Percentiles rank a stretch among this genome's conserved stretches.
These are phyloP conservation scores for Mastacembelus armatus DNA, from an alignment of 2,797 vertebrate genomes.

Conservation along the genomic window DNA sequence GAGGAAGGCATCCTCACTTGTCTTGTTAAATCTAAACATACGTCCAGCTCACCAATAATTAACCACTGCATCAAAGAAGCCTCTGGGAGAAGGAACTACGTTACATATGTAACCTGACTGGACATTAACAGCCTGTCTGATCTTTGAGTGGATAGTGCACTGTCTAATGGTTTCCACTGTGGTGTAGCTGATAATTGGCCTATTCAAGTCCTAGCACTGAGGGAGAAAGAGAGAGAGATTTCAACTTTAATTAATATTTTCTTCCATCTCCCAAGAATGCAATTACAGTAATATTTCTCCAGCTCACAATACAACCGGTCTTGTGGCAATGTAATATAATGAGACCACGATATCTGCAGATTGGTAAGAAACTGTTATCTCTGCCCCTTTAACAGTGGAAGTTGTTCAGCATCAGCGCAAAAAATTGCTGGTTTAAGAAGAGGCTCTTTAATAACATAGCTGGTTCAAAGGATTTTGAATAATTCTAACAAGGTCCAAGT, in stretches of 20 bases:
- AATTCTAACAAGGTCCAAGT: too few species aligned
- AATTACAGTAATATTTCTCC: too few species aligned
- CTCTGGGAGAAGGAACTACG: background rate
- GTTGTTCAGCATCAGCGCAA: background rate
- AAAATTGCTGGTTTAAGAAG: background rate
- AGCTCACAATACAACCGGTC: too few species aligned
- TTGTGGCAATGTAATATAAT: background rate
- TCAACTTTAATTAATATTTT: background rate
- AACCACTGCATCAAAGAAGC: background rate
- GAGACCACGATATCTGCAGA: background rate
- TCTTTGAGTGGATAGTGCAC: background rate
- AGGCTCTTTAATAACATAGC: too few species aligned
- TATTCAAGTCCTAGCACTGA: background rate
- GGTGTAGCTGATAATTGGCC: background rate
- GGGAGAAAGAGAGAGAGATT: background rate
- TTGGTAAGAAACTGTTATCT: background rate
- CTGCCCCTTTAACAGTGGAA: background rate
- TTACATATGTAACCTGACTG: background rate
- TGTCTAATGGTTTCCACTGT: background rate
- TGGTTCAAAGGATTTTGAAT: too few species aligned
- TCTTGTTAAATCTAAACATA: slow-evolving; percentile 2
- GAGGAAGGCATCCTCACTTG: background rate
- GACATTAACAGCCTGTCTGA: background rate
- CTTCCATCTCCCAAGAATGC: background rate
- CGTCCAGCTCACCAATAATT: background rate